Base-by-base conservation (phyloP, 2,888 invertebrate species). In the Busseola fusca region DNA sequence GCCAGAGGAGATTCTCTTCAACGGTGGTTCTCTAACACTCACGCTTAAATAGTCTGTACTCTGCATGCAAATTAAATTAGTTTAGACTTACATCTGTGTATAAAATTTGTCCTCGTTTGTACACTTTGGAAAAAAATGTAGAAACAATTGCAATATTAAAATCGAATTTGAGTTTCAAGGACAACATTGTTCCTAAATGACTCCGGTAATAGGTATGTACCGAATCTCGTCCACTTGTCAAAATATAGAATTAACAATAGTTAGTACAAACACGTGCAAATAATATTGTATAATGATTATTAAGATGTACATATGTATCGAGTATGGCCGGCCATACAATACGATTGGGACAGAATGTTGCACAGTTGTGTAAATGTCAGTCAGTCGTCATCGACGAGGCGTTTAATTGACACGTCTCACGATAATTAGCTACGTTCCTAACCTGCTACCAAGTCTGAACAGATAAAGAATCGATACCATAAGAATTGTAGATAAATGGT, bases 311-410 rank as follows among this genome's bases (percentile, higher is more conserved):
- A n/a, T 30, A 7, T 30, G 64, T 59, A 48, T 12, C 64, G 18
- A 76, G 59, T 40, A 59, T 34, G 65, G 64, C n/a, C 60, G 45
- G 40, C 18, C 56, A 34, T 67, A 62, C 64, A 50, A 62, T 69
- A 60, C 34, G 16, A 27, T 58, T 58, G 60, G 21, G 30, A 65
- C 62, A 76, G 58, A 76, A 58, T 63, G 65, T 54, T 59, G 63
- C 73, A 62, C 90, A 91, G 85, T 90, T 91, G 91, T 92, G 89
- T 87, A 91, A 91, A 91, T 88, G 90, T 89, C 91, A 89, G 76
- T 87, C 85, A 86, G 85, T 87, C 89, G 89, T 88, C 82, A 78
- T 50, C 68, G 63, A 40, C 69, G 62, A 66, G 72, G 60, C 60
- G 70, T 34, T 60, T 71, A 60, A 72, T 80, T 82, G 74, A 72